Base-by-base conservation (phyloP, 2,888 invertebrate species). In the Platerodrilus igneus region DNA sequence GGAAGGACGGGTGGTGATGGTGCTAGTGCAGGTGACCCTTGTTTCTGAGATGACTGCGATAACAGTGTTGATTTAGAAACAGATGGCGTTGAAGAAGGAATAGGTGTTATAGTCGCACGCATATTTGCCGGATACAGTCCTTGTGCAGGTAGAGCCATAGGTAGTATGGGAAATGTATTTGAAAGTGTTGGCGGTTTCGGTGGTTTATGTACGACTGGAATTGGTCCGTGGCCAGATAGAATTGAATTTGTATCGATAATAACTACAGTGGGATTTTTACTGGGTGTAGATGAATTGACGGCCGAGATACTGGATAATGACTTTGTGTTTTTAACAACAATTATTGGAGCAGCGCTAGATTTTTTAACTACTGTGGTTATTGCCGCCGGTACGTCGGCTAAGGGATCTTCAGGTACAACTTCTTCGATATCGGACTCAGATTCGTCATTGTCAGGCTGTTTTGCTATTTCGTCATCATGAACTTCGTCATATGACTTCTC, bases 181-280 rank as follows among this genome's bases (percentile, higher is more conserved):
- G 41, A 57, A 22, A 45, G 21, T 51, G 62, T 46, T 11, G 50
- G 42, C 45, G 59, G 35, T 53, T 57, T 56, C 27, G 55, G 11
- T 53, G 68, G 64, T 37, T 64, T 67, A 42, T 62, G 67, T 10
- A 59, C 62, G 2, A 74, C 62, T 19, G 78, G 76, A 25, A 78
- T 63, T 10, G 76, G 72, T 8, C 77, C 77, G 51, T 79, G 78
- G 11, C 78, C 79, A 39, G 79, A 76, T 38, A 80, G 65, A 57
- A 79, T 78, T 9, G 86, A 78, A 68, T 85, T 83, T 7, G 85
- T 83, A 58, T 87, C 86, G 50, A 87, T 84, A 31, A 87, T 84
- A 18, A 86, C 85, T 50, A 86, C 70, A 4, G 83, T 83, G 0
- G 83, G 81, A 63, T 87, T 79, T 56, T 86, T 81, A 60, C 83